Conservation (phyloP, 2,888 invertebrate species). For the Ormyrus pomaceus region DNA sequence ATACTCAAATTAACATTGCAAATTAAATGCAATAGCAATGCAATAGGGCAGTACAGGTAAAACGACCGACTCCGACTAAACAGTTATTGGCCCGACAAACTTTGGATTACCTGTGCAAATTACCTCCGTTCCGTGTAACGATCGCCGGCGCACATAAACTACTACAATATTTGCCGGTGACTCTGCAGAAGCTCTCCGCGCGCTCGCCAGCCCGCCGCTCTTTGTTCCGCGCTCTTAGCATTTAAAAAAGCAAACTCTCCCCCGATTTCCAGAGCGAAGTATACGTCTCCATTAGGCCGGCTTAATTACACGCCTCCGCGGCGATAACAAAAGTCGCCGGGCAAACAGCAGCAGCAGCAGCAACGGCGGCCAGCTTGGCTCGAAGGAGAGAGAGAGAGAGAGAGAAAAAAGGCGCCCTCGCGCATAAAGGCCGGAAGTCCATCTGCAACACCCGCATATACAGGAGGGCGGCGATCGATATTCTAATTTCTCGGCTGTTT, state of each 20-base stretch:
- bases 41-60: no score
- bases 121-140: constrained; percentile 33
- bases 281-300: background rate
- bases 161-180: constrained; percentile 13
- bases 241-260: background rate
- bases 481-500: constrained; percentile 33
- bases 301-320: no score
- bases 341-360: background rate
- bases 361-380: no score
- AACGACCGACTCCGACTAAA: background rate
- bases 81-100: background rate
- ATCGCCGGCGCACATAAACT: background rate
- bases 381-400: no score
- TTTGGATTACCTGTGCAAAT: background rate
- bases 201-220: background rate
- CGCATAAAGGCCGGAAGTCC: constrained; percentile 38
- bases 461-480: constrained; percentile 21
- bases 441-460: constrained; percentile 39
- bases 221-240: background rate
- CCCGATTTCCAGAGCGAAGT: background rate
- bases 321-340: no score
- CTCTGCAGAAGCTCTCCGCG: constrained; percentile 12
- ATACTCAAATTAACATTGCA: no score
- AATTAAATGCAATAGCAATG: no score
- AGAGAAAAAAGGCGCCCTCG: background rate